Evolutionary conservation across 2,113 vertebrate genomes (phyloP).

Genomic region (Furnarius figulus): DNA sequence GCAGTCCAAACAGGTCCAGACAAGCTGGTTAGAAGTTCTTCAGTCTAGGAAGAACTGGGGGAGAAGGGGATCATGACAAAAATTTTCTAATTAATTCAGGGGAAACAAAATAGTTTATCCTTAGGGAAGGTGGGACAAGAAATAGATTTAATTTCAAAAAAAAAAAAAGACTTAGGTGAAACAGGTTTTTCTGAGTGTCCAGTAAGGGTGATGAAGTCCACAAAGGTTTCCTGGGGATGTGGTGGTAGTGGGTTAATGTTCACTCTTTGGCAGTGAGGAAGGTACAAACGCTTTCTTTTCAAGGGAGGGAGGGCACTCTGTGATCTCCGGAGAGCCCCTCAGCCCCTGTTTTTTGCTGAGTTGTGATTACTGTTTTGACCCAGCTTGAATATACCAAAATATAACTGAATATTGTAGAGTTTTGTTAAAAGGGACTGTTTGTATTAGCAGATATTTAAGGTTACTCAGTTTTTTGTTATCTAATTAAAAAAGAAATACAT

Average conservation of each 20-base stretch:
- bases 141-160: neutral
- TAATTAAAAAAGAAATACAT: neutral
- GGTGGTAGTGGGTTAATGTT: neutral
- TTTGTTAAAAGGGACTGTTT: neutral
- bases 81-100: neutral
- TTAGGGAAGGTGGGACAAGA: neutral
- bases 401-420: neutral
- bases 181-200: neutral
- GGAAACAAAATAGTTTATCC: neutral
- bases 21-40: neutral
- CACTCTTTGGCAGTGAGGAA: neutral
- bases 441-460: neutral
- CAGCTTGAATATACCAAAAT: neutral
- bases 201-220: neutral
- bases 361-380: neutral
- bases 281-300: neutral
- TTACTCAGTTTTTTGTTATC: neutral
- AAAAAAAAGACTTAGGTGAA: neutral
- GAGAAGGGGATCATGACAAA: neutral
- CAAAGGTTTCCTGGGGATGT: neutral
- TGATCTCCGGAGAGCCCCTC: neutral
- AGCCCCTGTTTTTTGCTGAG: neutral
- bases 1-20: neutral
- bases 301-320: fast-evolving
- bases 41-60: neutral